Evolutionary conservation across 2,888 invertebrate genomes (phyloP), one percentile per base, ranked within the genome.

Genomic region (Melanchra persicariae): DNA sequence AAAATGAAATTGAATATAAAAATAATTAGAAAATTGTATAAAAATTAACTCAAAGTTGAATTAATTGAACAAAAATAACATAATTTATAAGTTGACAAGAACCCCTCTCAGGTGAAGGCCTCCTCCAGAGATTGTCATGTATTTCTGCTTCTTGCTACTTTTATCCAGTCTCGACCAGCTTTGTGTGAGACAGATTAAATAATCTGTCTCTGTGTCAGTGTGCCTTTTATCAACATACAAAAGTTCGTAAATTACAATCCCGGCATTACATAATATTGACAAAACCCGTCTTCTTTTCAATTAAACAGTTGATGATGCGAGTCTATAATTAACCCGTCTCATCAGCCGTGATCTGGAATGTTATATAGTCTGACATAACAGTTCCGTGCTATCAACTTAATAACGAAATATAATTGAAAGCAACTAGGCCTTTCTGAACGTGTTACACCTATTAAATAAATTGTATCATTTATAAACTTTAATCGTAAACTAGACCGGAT

Each of bases 331-430:
- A 79, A 54, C 55, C 43, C 34, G 52, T 30, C 55, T 82, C 66
- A 55, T 67, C 47, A 65, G 58, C 19, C 57, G 40, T 55, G 30
- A 61, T 74, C 54, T n/a, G 19, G 40, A 63, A 62, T 59, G 69
- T 70, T 79, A 83, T 68, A 37, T 73, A 65, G 60, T 66, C 64
- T 52, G 34, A 70, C 24, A 71, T 80, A 85, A 82, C 55, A 51
- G 30, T 55, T 69, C 66, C 72, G 70, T 79, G 81, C 40, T 63
- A 72, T 71, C 64, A 49, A 49, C 73, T 57, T 82, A 75, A 79
- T 85, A 82, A 82, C 70, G 57, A 47, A 71, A 51, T 57, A 63
- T 60, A 37, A 60, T 64, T 64, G 60, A 67, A 74, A 67, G 22
- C 47, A 30, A 58, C 24, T 47, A 49, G 30, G 61, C 57, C 51